Evolutionary conservation across 2,888 invertebrate genomes (phyloP).

Genomic region (Scaptomyza tumidula): DNA sequence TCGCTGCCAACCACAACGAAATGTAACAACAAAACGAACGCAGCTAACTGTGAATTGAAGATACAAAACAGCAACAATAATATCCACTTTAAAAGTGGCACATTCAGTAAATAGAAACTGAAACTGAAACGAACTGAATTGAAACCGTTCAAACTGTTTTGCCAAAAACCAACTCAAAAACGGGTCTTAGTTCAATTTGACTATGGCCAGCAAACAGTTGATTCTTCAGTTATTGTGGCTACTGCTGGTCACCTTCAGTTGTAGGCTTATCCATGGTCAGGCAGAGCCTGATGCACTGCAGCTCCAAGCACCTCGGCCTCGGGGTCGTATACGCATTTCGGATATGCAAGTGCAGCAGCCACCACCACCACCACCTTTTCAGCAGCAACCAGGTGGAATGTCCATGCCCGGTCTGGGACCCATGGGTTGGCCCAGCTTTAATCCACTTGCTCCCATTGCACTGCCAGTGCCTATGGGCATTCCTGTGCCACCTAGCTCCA

Average conservation of each 20-base stretch:
- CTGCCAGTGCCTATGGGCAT: conserved; percentile 15
- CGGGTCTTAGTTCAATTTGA: conserved; percentile 37
- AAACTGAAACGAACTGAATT: conserved; percentile 59
- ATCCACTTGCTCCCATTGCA: conserved; percentile 11
- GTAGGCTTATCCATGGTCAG: conserved; percentile 26
- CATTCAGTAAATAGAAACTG: conserved; percentile 63
- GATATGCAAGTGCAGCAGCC: conserved; percentile 47
- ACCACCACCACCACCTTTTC: conserved; percentile 19
- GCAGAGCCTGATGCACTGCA: conserved; percentile 50
- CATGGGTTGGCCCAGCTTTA: conserved; percentile 46
- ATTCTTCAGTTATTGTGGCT: conserved; percentile 30
- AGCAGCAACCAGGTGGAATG: conserved; percentile 3
- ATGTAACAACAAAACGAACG: conserved; percentile 53
- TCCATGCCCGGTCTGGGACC: conserved; percentile 12
- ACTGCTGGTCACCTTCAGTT: conserved; percentile 23
- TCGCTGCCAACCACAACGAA: conserved; percentile 52
- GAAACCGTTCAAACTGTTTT: conserved; percentile 42
- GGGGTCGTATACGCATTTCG: conserved; percentile 69
- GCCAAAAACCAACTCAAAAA: conserved; percentile 13
- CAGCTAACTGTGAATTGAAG: conserved; percentile 63
- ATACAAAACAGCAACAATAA: conserved; percentile 30
- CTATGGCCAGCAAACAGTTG: conserved; percentile 47
- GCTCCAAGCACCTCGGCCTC: conserved; percentile 51
- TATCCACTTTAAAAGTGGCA: conserved; percentile 63
- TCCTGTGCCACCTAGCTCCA: conserved; percentile 50